Evolutionary conservation across 2,113 vertebrate genomes (phyloP), one percentile per base, ranked within the genome.

Genomic region (Melanotaenia duboulayi): DNA sequence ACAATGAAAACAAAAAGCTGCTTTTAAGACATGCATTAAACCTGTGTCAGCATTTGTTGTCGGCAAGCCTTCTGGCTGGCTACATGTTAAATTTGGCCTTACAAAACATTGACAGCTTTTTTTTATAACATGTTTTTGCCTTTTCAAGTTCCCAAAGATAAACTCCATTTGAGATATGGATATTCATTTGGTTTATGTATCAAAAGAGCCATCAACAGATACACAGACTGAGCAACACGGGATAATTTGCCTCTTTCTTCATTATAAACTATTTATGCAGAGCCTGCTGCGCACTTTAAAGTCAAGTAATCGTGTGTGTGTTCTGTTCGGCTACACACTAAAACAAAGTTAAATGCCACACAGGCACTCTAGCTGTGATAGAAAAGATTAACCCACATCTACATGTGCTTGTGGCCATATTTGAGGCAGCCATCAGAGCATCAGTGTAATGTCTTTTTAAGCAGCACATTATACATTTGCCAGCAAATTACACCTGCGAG

Each of bases 161-260:
- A 44, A n/a, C 11, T 22, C 23, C 23, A 52, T 2, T 1, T 17
- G 35, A 25, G 2, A 49, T 24, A 16, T 50, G 4, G 3, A 17
- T 37, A 20, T 39, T 62, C 20, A 28, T 39, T 1, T 23, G 39
- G 56, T 5, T 50, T 23, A 65, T 60, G 13, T 7, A 65, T 1
- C 17, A 54, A 39, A 11, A 66, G 42, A 50, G 35, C 8, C 23
- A 69, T 62, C 8, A 28, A 25, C 4, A 50, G 71, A 68, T 14
- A 56, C 39, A 55, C 20, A 39, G 22, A 19, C n/a, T 42, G 59
- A 32, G 44, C 32, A 51, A 35, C 3, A 16, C 28, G 14, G 44
- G 23, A 50, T 28, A 25, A 52, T 67, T 24, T 66, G 24, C 11
- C 2, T 24, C 28, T 62, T 50, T 50, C 12, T 25, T 55, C 19